These are phyloP conservation scores for Dolichallabes microphthalmus DNA, from an alignment of 2,113 vertebrate genomes.

Conservation along the genomic window DNA sequence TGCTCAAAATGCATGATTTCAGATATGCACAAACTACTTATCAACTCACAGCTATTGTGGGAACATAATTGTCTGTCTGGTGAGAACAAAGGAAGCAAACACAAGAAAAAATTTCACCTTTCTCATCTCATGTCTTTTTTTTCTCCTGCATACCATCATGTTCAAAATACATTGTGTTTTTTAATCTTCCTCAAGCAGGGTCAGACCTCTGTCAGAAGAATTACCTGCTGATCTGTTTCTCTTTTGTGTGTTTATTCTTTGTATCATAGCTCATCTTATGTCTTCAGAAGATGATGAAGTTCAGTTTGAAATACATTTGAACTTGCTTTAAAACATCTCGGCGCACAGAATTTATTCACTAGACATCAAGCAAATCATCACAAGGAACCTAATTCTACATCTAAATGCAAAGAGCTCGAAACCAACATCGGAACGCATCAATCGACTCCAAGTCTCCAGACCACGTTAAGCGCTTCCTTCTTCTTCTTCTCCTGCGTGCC, in stretches of 20 bases:
- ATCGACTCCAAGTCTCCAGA: constrained; percentile 61
- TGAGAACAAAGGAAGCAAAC: constrained; percentile 41
- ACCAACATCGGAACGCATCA: constrained; percentile 40
- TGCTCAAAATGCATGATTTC: constrained; percentile 31
- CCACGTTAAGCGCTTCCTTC: constrained; percentile 54
- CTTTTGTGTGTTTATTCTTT: constrained; percentile 19
- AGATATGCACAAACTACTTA: constrained; percentile 34
- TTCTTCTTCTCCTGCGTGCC: constrained; percentile 56
- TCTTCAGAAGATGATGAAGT: constrained; percentile 4
- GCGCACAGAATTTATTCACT: constrained; percentile 9
- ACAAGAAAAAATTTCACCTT: constrained; percentile 31
- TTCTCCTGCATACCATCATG: neutral
- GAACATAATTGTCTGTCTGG: constrained; percentile 38
- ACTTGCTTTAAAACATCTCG: neutral
- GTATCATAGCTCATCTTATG: neutral
- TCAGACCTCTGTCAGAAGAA: constrained; percentile 37
- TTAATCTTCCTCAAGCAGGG: constrained; percentile 36
- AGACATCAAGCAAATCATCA: neutral
- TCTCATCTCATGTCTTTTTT: neutral
- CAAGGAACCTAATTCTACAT: constrained; percentile 1
- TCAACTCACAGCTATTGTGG: constrained; percentile 34
- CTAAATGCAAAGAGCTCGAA: constrained; percentile 25
- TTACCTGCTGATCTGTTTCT: constrained; percentile 48
- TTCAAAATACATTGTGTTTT: constrained; percentile 27
- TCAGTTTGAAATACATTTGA: constrained; percentile 1